These are phyloP conservation scores for Pogonognathellus flavescens DNA, from an alignment of 1,140 invertebrate species.

Conservation along the genomic window DNA sequence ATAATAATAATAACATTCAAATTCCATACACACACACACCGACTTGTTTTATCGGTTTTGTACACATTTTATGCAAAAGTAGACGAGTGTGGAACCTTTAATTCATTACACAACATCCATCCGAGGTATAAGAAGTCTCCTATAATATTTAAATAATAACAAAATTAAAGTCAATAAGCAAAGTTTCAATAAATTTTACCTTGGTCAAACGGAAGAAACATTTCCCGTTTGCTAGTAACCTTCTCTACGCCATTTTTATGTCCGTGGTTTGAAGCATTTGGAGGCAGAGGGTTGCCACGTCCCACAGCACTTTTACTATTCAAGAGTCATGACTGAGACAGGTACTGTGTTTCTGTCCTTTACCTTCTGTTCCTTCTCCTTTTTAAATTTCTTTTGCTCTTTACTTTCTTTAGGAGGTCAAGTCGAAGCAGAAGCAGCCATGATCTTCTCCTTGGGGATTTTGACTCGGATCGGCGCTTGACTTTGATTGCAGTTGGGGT, in stretches of 20 bases:
- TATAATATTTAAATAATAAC: too few species aligned
- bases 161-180: too few species aligned
- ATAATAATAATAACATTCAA: too few species aligned
- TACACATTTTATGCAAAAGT: too few species aligned
- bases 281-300: neutral
- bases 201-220: neutral
- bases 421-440: neutral
- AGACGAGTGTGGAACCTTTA: too few species aligned
- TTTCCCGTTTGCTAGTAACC: constrained; percentile 28
- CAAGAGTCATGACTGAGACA: neutral
- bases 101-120: too few species aligned
- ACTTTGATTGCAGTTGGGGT: constrained; percentile 36
- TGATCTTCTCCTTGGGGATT: constrained; percentile 49
- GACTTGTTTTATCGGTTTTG: too few species aligned
- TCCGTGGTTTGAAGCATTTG: neutral
- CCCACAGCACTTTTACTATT: neutral
- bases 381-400: constrained; percentile 43
- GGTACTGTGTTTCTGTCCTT: constrained; percentile 2
- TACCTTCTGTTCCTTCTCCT: constrained; percentile 54
- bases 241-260: constrained; percentile 37
- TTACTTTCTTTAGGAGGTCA: constrained; percentile 15
- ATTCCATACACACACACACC: too few species aligned
- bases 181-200: constrained; percentile 23
- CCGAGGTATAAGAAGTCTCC: too few species aligned
- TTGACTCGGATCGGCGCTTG: constrained; percentile 47